A percentile compares a stretch with the other conserved stretches of the same genome.
phyloP scores from a whole-genome alignment of 1,140 invertebrate species.

The Augochlora pura region DNA sequence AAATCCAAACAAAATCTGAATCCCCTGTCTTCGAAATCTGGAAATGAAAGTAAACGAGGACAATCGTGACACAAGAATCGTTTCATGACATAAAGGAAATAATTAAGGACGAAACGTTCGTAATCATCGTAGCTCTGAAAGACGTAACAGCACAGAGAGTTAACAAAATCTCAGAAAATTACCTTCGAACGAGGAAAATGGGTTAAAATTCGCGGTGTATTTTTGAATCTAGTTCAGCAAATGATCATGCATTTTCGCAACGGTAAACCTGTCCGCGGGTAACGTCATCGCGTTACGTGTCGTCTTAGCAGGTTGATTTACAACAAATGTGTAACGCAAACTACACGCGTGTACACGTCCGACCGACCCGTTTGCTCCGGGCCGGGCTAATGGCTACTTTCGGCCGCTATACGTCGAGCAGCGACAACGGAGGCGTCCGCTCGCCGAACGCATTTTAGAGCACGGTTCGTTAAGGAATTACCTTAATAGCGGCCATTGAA shows the following conservation, averaged over 20 bases:
- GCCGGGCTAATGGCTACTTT: slow-evolving; percentile 11
- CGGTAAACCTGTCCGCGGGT: neutral
- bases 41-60: no score
- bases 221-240: neutral
- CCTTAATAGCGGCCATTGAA: slow-evolving; percentile 26
- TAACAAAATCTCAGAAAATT: no score
- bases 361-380: neutral
- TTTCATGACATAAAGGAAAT: no score
- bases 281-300: neutral
- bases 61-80: no score
- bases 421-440: slow-evolving; percentile 4
- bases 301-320: neutral
- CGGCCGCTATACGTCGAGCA: neutral
- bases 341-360: neutral
- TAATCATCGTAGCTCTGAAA: no score
- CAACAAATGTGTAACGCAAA: neutral
- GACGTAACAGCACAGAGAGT: no score
- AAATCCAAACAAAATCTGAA: no score
- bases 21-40: no score
- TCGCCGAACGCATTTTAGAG: neutral
- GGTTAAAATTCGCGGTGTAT: neutral
- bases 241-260: neutral
- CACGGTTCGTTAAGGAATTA: slow-evolving; percentile 22
- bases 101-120: no score
- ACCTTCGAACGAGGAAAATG: no score